Conservation (phyloP, 1,140 invertebrate genomes). For the Drosophila kohkoa region DNA sequence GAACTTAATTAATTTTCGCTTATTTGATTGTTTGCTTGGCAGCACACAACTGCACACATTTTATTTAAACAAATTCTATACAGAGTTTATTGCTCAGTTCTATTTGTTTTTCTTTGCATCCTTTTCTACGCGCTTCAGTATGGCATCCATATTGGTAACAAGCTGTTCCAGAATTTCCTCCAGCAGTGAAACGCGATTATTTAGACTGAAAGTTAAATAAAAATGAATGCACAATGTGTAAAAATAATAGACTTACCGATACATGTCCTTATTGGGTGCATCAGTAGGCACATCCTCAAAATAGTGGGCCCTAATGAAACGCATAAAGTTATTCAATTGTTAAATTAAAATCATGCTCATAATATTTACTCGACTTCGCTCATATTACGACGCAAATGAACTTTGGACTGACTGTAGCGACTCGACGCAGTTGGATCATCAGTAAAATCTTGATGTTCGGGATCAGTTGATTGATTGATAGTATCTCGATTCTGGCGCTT, state of each 20-base stretch:
- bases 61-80: conserved; percentile 12
- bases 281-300: conserved; percentile 57
- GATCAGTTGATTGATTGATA: not conserved
- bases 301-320: conserved; percentile 44
- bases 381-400: conserved; percentile 36
- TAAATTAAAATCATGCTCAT: not conserved
- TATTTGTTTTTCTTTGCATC: conserved; percentile 31
- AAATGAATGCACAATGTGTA: not conserved
- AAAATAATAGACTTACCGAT: conserved; percentile 37
- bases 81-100: not conserved
- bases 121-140: conserved; percentile 65
- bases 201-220: conserved; percentile 46
- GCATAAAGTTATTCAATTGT: not conserved
- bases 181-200: conserved; percentile 64
- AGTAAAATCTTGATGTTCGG: not conserved
- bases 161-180: conserved; percentile 76
- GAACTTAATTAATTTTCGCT: conserved; percentile 71
- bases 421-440: not conserved
- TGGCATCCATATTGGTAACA: conserved; percentile 67
- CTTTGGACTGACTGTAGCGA: conserved; percentile 24
- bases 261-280: conserved; percentile 52
- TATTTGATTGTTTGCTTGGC: conserved; percentile 46
- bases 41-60: conserved; percentile 13
- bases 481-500: conserved; percentile 14
- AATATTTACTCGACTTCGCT: conserved; percentile 49